These are phyloP conservation scores for Vombatus ursinus DNA, from an alignment of 2,113 vertebrate species.

Conservation along the genomic window DNA sequence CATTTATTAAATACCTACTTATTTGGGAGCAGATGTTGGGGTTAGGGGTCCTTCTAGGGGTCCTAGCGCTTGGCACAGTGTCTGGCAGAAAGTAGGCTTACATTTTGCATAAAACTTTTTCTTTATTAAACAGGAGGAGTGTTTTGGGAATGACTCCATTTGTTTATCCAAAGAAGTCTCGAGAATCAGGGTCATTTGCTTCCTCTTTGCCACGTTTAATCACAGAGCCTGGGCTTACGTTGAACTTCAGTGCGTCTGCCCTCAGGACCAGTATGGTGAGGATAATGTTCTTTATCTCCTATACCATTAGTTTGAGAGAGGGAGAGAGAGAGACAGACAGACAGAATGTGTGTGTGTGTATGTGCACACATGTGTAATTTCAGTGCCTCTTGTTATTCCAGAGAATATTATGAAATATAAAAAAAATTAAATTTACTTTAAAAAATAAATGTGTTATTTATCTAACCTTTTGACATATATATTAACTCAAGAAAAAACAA, in stretches of 20 bases:
- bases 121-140: constrained; percentile 78
- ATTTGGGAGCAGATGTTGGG: not conserved
- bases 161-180: constrained; percentile 73
- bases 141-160: constrained; percentile 73
- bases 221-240: constrained; percentile 81
- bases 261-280: constrained; percentile 92
- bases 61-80: not conserved
- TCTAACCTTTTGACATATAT: not conserved
- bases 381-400: not conserved
- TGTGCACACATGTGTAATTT: no score
- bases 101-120: constrained; percentile 46
- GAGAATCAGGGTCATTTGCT: constrained; percentile 76
- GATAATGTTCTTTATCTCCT: fast-evolving
- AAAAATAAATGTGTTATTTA: not conserved
- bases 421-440: not conserved
- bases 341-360: no score
- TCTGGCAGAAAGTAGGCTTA: not conserved
- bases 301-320: not conserved
- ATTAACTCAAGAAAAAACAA: not conserved
- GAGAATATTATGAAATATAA: not conserved
- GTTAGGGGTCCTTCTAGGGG: not conserved
- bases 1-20: not conserved
- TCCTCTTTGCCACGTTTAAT: constrained; percentile 88
- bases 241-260: constrained; percentile 93
- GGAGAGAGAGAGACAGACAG: no score